Conservation (phyloP, 2,797 vertebrate species). For the Esox lucius region DNA sequence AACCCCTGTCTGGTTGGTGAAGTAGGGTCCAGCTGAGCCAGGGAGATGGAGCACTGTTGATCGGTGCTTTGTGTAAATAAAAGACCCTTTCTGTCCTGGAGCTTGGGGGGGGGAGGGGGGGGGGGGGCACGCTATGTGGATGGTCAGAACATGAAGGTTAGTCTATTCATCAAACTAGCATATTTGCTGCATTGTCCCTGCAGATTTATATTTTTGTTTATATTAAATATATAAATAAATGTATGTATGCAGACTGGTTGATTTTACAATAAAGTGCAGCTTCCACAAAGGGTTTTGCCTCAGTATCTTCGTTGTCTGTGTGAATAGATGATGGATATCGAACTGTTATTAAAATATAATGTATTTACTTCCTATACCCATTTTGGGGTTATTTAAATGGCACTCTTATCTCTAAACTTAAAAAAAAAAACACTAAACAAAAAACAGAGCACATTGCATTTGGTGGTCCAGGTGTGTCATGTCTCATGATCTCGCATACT, state of each 20-base stretch:
- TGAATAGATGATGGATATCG: not conserved
- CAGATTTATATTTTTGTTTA: conserved; percentile 98
- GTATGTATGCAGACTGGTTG: conserved; percentile 88
- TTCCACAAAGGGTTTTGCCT: conserved; percentile 76
- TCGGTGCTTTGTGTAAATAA: conserved; percentile 91
- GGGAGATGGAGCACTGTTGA: conserved; percentile 85
- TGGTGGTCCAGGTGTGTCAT: too few species aligned
- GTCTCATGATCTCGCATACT: too few species aligned
- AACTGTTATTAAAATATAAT: not conserved
- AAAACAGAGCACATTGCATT: too few species aligned
- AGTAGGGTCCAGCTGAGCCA: conserved; percentile 65
- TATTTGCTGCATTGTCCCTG: conserved; percentile 91
- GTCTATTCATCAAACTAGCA: conserved; percentile 86
- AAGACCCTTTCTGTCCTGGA: conserved; percentile 62
- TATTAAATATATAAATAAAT: conserved; percentile 76
- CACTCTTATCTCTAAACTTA: too few species aligned
- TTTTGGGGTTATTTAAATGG: too few species aligned
- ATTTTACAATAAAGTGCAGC: conserved; percentile 98
- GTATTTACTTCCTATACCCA: not conserved
- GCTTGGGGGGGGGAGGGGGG: conserved; percentile 47
- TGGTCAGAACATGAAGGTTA: conserved; percentile 83
- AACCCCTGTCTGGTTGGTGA: conserved; percentile 55
- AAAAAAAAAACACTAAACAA: too few species aligned
- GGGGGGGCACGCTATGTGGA: conserved; percentile 65
- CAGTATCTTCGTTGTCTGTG: conserved; percentile 7